Evolutionary conservation across 1,140 invertebrate species (phyloP).

Genomic region (Hestina assimilis): DNA sequence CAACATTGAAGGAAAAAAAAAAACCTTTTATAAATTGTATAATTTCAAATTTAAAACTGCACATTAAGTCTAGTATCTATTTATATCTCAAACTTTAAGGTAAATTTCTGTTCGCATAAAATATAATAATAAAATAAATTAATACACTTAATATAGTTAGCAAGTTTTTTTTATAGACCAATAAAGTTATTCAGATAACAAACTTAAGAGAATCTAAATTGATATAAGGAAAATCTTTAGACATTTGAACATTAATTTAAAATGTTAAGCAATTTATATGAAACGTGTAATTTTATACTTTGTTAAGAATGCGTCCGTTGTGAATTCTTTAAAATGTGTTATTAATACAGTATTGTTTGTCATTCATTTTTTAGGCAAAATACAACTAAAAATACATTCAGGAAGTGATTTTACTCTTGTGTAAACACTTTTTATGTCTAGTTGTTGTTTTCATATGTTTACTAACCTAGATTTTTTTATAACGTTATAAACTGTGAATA

Average conservation of each 20-base stretch:
- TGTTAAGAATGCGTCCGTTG: not conserved
- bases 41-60: too few relatives aligned
- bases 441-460: too few relatives aligned
- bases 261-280: slow-evolving; percentile 11
- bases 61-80: too few relatives aligned
- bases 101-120: not conserved
- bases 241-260: slow-evolving; percentile 1
- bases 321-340: not conserved
- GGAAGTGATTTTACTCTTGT: too few relatives aligned
- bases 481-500: too few relatives aligned
- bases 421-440: too few relatives aligned
- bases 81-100: not conserved
- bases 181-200: slow-evolving; percentile 6
- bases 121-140: not conserved
- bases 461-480: too few relatives aligned
- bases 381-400: too few relatives aligned
- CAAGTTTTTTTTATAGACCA: slow-evolving; percentile 11
- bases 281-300: slow-evolving; percentile 12
- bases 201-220: not conserved
- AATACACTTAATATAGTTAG: slow-evolving; percentile 3
- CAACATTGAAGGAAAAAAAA: too few relatives aligned
- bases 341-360: not conserved
- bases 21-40: too few relatives aligned
- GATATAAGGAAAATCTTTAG: slow-evolving; percentile 8
- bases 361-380: not conserved